A percentile compares a stretch with the other conserved stretches of the same genome.
phyloP scores from a whole-genome alignment of 2,888 invertebrate genomes.

The Agrypnus murinus region DNA sequence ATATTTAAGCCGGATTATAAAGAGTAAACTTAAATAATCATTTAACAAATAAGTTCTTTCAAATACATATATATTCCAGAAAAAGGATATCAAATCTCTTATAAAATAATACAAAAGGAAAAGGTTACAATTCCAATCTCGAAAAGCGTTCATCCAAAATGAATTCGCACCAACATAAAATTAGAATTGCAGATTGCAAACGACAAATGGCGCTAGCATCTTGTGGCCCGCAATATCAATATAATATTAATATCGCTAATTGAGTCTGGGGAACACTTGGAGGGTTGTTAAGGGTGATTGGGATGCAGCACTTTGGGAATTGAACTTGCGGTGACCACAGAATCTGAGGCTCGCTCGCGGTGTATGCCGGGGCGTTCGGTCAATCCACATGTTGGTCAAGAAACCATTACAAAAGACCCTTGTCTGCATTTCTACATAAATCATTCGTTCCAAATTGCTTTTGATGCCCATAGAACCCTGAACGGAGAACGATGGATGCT shows the following conservation, averaged over 20 bases:
- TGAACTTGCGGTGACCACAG: slow-evolving; percentile 40
- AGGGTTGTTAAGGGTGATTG: slow-evolving; percentile 30
- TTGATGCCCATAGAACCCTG: slow-evolving; percentile 38
- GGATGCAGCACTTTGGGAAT: slow-evolving; percentile 34
- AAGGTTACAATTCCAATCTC: too few relatives aligned
- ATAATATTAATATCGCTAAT: slow-evolving; percentile 36
- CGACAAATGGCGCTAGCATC: slow-evolving; percentile 8
- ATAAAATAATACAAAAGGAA: too few relatives aligned
- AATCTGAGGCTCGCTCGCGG: slow-evolving; percentile 32
- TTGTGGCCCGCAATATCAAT: slow-evolving; percentile 16
- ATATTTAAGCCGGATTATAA: too few relatives aligned
- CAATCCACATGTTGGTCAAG: slow-evolving; percentile 43
- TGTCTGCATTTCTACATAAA: slow-evolving; percentile 42
- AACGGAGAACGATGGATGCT: slow-evolving; percentile 27
- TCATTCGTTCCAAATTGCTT: slow-evolving; percentile 40
- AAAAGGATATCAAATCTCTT: too few relatives aligned
- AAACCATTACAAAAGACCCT: slow-evolving; percentile 41
- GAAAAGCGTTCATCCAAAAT: too few relatives aligned
- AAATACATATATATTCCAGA: too few relatives aligned
- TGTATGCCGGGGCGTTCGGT: slow-evolving; percentile 28
- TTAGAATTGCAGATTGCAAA: slow-evolving; percentile 12
- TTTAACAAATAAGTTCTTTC: too few relatives aligned
- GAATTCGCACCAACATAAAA: not conserved
- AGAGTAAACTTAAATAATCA: too few relatives aligned
- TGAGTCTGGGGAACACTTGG: slow-evolving; percentile 28